These are phyloP conservation scores for Listrodromus nycthemerus DNA, from an alignment of 2,888 invertebrate species.

Conservation along the genomic window DNA sequence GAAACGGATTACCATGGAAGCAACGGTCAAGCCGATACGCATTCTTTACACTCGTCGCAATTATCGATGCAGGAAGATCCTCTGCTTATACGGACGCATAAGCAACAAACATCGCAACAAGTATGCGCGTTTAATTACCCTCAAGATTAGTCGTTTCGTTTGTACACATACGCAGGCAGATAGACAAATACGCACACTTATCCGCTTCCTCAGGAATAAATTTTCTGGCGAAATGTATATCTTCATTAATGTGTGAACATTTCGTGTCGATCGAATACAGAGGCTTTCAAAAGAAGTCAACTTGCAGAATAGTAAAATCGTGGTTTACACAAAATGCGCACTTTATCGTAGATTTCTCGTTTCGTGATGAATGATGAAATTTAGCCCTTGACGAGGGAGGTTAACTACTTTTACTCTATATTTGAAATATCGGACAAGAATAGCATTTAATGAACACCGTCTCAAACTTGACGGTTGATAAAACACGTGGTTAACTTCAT, in stretches of 20 bases:
- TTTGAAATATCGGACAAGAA: constrained; percentile 3
- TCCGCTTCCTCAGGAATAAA: not conserved
- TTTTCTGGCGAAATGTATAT: too few relatives aligned
- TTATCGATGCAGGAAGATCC: constrained; percentile 85
- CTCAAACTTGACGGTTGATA: not conserved
- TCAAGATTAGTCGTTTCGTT: not conserved
- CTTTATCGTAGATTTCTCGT: too few relatives aligned
- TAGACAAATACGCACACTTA: not conserved
- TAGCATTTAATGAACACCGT: not conserved
- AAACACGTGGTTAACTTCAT: constrained; percentile 2
- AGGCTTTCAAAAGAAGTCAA: too few relatives aligned
- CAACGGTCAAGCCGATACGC: constrained; percentile 88
- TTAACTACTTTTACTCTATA: not conserved
- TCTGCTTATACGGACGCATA: constrained; percentile 87
- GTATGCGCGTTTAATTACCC: constrained; percentile 76
- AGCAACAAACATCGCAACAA: constrained; percentile 89
- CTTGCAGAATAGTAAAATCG: too few relatives aligned
- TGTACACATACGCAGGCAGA: not conserved
- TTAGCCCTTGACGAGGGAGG: not conserved
- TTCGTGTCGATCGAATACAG: too few relatives aligned
- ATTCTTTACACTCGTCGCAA: constrained; percentile 87
- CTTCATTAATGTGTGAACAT: too few relatives aligned
- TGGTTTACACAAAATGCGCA: too few relatives aligned
- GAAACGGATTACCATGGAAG: constrained; percentile 86
- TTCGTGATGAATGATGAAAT: not conserved